Base-by-base conservation (phyloP, 2,797 vertebrate genomes). In the Epinephelus coioides region DNA sequence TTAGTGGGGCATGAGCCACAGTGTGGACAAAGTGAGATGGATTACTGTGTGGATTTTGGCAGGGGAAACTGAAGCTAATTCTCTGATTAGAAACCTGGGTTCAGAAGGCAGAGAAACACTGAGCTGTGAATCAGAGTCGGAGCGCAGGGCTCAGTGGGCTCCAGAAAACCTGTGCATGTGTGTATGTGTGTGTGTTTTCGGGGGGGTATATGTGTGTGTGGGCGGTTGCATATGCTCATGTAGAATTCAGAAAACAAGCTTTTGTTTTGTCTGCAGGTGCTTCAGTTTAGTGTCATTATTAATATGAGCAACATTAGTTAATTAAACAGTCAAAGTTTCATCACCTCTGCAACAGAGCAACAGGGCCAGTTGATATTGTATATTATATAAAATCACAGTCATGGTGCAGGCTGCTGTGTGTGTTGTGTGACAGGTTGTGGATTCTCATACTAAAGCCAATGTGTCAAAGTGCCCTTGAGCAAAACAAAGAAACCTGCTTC, bases 1-100 rank as follows among this genome's bases (percentile, higher is more conserved):
- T 86, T 46, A 69, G 79, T 53, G 66, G 83, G 87, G 71, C 86
- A 80, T 59, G 85, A 91, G 89, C 85, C 88, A 82, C 72, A 43
- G 86, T 89, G 89, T 91, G 90, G 91, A 91, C 90, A 92, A 94
- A 94, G 93, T 94, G 92, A 94, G 94, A 94, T 94, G 91, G 92
- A 94, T 94, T 92, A 94, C 88, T 54, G 86, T 81, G 87, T 87
- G 90, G 87, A 79, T 89, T 87, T 90, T 94, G 94, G 94, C 94
- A 91, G 83, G 17, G 64, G 79, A 87, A 79, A 79, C 88, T 79
- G 84, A 74, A 57, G 88, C 91, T 94, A 94, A 95, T 94, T 93
- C 93, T 94, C 90, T 94, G 93, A 95, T 95, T 94, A 93, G 93
- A 93, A 94, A 94, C 88, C 90, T 71, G 86, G 86, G 88, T 93